Evolutionary conservation across 2,888 invertebrate genomes (phyloP), one percentile per base, ranked within the genome.

Genomic region (Endomychus coccineus): DNA sequence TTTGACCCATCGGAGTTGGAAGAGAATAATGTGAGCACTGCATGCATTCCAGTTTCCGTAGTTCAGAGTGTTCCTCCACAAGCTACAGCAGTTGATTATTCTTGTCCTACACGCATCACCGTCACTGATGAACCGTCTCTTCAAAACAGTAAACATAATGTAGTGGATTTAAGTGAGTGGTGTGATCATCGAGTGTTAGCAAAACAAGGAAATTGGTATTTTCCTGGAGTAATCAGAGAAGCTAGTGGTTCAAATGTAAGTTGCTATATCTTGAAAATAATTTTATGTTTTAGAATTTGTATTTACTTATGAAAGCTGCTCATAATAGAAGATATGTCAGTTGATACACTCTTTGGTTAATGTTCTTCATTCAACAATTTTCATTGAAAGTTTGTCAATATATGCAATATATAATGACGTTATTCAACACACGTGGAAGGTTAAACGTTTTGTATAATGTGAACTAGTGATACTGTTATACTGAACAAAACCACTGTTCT

Each of bases 121-220:
- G 54, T 49, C 49, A 58, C 51, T 44, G 60, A 54, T 50, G 58
- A 46, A 36, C 28, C 23, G 35, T 39, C 47, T 27, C 45, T 49
- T 40, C 50, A 52, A 46, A 22, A 27, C 16, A 27, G 10, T 15
- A 54, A 53, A 42, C 51, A 52, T 42, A 54, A 48, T 39, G 44
- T 48, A 39, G 46, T 95, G 47, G 90, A 95, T 70, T 74, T 95
- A 51, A 83, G 81, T 55, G 94, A 95, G 68, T 96, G 95, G 95
- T 80, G 82, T 51, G 87, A 89, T 58, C 91, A 92, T 62, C 74
- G 94, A 52, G 89, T 95, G 41, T 71, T 96, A 52, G 95, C 94
- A 24, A 87, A 86, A 62, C 79, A 82, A 58, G 80, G 83, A 46
- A 79, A 80, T 42, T 74, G 81, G 53, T 90, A 88, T 67, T 78